Evolutionary conservation across 2,888 invertebrate species (phyloP), one percentile per base, ranked within the genome.

Genomic region (Scaptomyza caliginosa): DNA sequence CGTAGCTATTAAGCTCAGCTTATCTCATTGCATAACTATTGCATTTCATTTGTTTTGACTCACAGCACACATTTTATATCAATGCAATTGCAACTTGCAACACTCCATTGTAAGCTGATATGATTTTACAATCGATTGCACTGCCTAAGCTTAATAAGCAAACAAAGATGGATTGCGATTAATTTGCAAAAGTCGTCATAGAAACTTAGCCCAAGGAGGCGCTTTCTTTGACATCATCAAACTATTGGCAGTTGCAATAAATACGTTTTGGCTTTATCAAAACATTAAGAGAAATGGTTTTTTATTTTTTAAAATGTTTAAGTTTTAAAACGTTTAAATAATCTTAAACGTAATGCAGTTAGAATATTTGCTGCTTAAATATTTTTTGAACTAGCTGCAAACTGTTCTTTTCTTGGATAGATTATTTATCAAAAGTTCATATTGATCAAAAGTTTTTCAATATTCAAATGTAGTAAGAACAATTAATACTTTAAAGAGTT

Each of bases 191-290:
- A 60, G 13, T 10, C 23, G 21, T 2, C 49, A 11, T 16, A 24
- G 49, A 32, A 39, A 39, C 26, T 26, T 34, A 13, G 51, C 51
- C 34, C 16, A 45, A 40, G 34, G 63, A 21, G 63, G 26, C 63
- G 50, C 36, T 39, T 23, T 24, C 63, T 62, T 63, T 39, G 38
- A 63, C 26, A 38, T 32, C 6, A 1, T 19, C 16, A 26, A 32
- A 34, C 30, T 26, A 30, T 4, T 50, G 8, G 6, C 23, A 28
- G 16, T 5, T 39, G 50, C 11, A 19, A 19, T 21, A 26, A 45
- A 39, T 50, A 60, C 5, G 17, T 32, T 46, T 21, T 26, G 17
- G n/a, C n/a, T n/a, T n/a, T n/a, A n/a, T n/a, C n/a, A n/a, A n/a
- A n/a, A n/a, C n/a, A n/a, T n/a, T n/a, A n/a, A n/a, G n/a, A n/a